These are phyloP conservation scores for Calephelis virginiensis DNA, from an alignment of 1,140 invertebrate genomes.

Conservation along the genomic window DNA sequence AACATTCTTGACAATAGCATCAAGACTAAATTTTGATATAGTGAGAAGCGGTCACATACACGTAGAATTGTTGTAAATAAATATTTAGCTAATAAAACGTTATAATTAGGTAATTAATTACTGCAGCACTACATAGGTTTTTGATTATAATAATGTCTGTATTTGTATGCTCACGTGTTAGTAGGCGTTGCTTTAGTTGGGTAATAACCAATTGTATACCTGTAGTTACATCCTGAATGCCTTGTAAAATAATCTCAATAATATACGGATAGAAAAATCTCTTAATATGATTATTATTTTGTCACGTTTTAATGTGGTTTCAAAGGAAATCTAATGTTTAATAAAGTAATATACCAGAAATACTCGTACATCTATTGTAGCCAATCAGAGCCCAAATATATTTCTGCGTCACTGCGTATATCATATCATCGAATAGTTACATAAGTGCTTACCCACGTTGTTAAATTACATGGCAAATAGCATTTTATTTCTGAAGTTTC, in stretches of 20 bases:
- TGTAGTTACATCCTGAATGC: background rate
- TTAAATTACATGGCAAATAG: too few species aligned
- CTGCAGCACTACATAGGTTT: conserved; percentile 26
- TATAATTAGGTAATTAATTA: conserved; percentile 31
- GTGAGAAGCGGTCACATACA: conserved; percentile 40
- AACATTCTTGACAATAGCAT: conserved; percentile 17
- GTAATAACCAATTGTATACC: background rate
- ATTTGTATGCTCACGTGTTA: conserved; percentile 24
- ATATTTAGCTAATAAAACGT: conserved; percentile 32
- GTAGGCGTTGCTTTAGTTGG: conserved; percentile 17
- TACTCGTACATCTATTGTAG: too few species aligned
- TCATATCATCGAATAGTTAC: too few species aligned
- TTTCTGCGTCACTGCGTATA: too few species aligned
- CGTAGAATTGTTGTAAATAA: conserved; percentile 38
- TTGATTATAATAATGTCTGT: conserved; percentile 29
- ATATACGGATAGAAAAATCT: background rate
- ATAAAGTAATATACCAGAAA: too few species aligned
- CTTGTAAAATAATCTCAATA: background rate
- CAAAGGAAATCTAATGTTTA: background rate
- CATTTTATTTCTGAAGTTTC: too few species aligned
- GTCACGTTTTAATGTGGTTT: background rate
- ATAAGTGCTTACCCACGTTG: too few species aligned
- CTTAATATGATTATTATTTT: background rate
- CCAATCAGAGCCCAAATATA: too few species aligned
- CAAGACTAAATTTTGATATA: conserved; percentile 23